phyloP scores from a whole-genome alignment of 2,888 invertebrate genomes.

The Mythimna pallens region DNA sequence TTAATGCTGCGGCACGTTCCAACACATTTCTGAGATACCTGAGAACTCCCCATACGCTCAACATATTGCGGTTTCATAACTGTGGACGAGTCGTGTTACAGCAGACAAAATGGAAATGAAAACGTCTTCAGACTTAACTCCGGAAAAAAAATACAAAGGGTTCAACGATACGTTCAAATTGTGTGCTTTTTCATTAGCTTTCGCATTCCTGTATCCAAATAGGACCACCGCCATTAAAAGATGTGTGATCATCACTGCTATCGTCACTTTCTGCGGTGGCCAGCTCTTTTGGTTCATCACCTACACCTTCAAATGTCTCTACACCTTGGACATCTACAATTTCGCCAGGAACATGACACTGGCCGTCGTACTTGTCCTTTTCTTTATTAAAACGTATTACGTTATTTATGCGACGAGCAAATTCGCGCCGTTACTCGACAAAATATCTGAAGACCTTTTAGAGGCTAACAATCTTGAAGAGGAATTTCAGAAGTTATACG shows the following conservation, averaged over 20 bases:
- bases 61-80: slow-evolving; percentile 28
- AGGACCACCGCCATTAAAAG: slow-evolving; percentile 68
- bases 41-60: slow-evolving; percentile 34
- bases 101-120: slow-evolving; percentile 57
- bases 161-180: slow-evolving; percentile 78
- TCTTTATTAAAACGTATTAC: slow-evolving; percentile 80
- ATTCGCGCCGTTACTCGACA: slow-evolving; percentile 72
- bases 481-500: slow-evolving; percentile 76
- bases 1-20: slow-evolving; percentile 41
- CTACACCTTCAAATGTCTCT: slow-evolving; percentile 74
- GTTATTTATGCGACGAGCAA: slow-evolving; percentile 71
- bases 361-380: slow-evolving; percentile 73
- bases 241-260: slow-evolving; percentile 56
- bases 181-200: slow-evolving; percentile 77
- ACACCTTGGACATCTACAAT: slow-evolving; percentile 74
- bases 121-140: slow-evolving; percentile 21
- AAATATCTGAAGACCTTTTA: slow-evolving; percentile 75
- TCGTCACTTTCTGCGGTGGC: slow-evolving; percentile 67
- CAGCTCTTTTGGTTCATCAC: slow-evolving; percentile 77
- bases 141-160: slow-evolving; percentile 71
- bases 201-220: slow-evolving; percentile 80
- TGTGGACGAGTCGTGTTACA: background rate
- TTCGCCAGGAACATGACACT: slow-evolving; percentile 78
- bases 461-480: slow-evolving; percentile 74
- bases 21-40: slow-evolving; percentile 26